These are phyloP conservation scores for Dorcus parallelipipedus DNA, from an alignment of 2,888 invertebrate genomes.

Conservation along the genomic window DNA sequence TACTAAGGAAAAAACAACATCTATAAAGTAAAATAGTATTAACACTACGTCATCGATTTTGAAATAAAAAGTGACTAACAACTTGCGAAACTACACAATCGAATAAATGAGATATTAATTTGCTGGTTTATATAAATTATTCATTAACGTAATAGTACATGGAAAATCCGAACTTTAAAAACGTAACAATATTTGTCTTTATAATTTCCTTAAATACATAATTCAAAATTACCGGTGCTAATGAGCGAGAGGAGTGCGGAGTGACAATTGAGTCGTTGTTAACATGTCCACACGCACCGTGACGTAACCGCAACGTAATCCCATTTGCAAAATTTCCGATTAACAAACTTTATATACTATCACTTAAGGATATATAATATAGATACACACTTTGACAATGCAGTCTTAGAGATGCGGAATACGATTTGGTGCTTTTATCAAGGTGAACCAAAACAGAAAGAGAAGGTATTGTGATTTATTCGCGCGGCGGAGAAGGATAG, in stretches of 20 bases:
- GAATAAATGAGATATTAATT: background rate
- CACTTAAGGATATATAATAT: too few relatives aligned
- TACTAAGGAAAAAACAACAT: too few relatives aligned
- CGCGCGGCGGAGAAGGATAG: slow-evolving; percentile 31
- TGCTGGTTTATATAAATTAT: background rate
- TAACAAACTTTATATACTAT: slow-evolving; percentile 13
- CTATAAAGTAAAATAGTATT: too few relatives aligned
- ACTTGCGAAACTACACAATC: slow-evolving; percentile 1
- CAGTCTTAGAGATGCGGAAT: slow-evolving; percentile 19
- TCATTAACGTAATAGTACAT: slow-evolving; percentile 4
- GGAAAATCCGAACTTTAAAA: slow-evolving; percentile 7
- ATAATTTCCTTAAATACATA: slow-evolving; percentile 9
- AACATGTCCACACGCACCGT: slow-evolving; percentile 8
- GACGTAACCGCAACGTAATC: slow-evolving; percentile 22
- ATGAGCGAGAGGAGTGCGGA: background rate
- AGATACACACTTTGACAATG: slow-evolving; percentile 32
- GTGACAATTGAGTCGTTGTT: too few relatives aligned
- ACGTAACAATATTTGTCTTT: slow-evolving; percentile 7
- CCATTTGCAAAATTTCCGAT: slow-evolving; percentile 26
- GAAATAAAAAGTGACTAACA: background rate
- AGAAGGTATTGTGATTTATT: slow-evolving; percentile 31
- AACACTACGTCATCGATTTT: too few relatives aligned
- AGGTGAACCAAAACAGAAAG: slow-evolving; percentile 38
- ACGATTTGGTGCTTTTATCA: slow-evolving; percentile 28
- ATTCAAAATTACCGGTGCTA: slow-evolving; percentile 9